Evolutionary conservation across 2,797 vertebrate genomes (phyloP).

Genomic region (Cuniculus paca): DNA sequence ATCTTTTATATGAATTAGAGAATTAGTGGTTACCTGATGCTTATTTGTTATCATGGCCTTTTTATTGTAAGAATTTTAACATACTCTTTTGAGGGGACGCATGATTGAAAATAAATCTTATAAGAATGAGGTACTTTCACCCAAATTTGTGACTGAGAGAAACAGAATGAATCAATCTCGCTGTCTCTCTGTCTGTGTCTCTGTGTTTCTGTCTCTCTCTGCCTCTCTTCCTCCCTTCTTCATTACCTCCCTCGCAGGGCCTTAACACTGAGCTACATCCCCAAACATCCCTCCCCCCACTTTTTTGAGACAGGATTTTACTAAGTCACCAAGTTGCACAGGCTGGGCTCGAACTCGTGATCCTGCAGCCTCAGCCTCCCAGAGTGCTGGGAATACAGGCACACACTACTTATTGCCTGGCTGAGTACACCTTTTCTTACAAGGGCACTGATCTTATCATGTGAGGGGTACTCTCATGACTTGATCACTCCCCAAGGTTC

Average conservation of each 20-base stretch:
- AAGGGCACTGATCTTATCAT: not conserved
- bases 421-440: not conserved
- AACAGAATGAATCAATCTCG: not conserved
- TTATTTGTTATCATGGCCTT: constrained; percentile 51
- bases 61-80: constrained; percentile 59
- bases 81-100: constrained; percentile 46
- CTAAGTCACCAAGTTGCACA: not conserved
- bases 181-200: not conserved
- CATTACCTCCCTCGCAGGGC: not conserved
- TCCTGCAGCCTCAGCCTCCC: not conserved
- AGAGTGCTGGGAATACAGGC: not conserved
- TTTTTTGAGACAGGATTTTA: not conserved
- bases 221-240: not conserved
- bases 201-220: not conserved
- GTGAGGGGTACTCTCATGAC: not conserved
- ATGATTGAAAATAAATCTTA: constrained; percentile 51
- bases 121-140: constrained; percentile 33
- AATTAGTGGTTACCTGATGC: constrained; percentile 76
- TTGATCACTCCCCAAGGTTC: not conserved
- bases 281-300: not conserved
- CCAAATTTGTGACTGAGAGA: constrained; percentile 36
- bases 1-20: constrained; percentile 71
- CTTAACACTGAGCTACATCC: not conserved
- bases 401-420: not conserved
- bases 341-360: not conserved